Evolutionary conservation across 2,888 invertebrate species (phyloP), one percentile per base, ranked within the genome.

Genomic region (Rhamnusium bicolor): DNA sequence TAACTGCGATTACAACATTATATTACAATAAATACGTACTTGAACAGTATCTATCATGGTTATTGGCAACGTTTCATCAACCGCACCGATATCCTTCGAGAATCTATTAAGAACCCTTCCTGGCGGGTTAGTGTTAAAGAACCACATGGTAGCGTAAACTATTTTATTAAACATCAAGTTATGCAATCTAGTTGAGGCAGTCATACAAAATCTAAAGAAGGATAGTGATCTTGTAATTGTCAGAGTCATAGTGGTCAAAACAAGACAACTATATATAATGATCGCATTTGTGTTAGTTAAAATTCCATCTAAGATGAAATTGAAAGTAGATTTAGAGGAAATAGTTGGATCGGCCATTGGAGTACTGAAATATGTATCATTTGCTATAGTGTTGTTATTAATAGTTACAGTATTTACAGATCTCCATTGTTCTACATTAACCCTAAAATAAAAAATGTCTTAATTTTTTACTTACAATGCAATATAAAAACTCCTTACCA

Each of bases 61-160:
- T 21, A 83, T 81, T 0, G 91, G 90, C 49, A 91, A 81, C 5
- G 88, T 72, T 81, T 91, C 91, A 81, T 91, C 91, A 21, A 91
- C 88, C 0, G 90, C 86, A 0, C 91, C 93, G 85, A 93, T 91
- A 84, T 94, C 94, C 84, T 94, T 94, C 1, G 94, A 92, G 85
- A 94, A 94, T 62, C 94, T 88, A 86, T 94, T 94, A 51, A 94
- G 87, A 74, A 94, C 91, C 51, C 91, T 88, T 1, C 91, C 91
- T 1, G 91, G 90, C 0, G 93, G 91, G 84, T 94, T 94, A 0
- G 89, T 90, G 81, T 93, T 93, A 85, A 94, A 94, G 85, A 94
- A 94, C 69, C 89, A 86, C 89, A 94, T 92, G 0, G 92, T 91
- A 0, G 92, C 91, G 46, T 91, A 87, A 10, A 93, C 90, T 5